Percentiles rank a stretch among this genome's conserved stretches.
phyloP scores from a whole-genome alignment of 2,113 vertebrate genomes.

The Perognathus longimembris region DNA sequence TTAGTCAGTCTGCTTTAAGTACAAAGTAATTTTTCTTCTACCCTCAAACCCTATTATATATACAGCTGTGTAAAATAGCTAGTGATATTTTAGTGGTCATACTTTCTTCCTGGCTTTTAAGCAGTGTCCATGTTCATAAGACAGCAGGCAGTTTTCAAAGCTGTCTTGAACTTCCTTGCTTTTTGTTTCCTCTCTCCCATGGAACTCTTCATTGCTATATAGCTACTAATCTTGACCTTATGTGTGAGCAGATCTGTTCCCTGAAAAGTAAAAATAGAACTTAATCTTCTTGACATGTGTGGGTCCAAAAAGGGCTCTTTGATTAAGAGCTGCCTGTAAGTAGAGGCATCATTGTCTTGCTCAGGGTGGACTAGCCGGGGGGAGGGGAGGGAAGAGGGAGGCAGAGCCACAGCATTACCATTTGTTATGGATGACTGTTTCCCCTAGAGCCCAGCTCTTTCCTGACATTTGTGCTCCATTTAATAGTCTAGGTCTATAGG shows the following conservation, averaged over 20 bases:
- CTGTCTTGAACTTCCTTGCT: slow-evolving; percentile 28
- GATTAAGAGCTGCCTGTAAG: slow-evolving; percentile 75
- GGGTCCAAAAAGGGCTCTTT: slow-evolving; percentile 72
- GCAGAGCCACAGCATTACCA: background rate
- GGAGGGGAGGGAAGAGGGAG: background rate
- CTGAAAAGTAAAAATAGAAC: slow-evolving; percentile 77
- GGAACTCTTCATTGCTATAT: slow-evolving; percentile 66
- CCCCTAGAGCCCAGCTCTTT: slow-evolving; percentile 30
- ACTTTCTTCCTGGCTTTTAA: background rate
- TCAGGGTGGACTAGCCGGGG: background rate
- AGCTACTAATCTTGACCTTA: slow-evolving; percentile 73
- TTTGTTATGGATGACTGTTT: slow-evolving; percentile 53
- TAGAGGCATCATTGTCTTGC: slow-evolving; percentile 40
- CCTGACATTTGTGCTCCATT: slow-evolving; percentile 26
- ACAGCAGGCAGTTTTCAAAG: slow-evolving; percentile 54
- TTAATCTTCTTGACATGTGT: slow-evolving; percentile 74
- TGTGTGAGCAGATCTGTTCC: slow-evolving; percentile 65
- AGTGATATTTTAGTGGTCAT: background rate
- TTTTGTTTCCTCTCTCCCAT: slow-evolving; percentile 65
- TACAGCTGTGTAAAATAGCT: background rate
- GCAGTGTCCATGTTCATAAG: background rate
- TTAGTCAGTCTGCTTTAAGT: background rate
- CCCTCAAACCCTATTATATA: background rate
- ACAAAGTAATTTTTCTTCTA: background rate
- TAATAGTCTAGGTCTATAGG: slow-evolving; percentile 49